phyloP scores from a whole-genome alignment of 1,140 invertebrate genomes.

The Nilaparvata lugens region DNA sequence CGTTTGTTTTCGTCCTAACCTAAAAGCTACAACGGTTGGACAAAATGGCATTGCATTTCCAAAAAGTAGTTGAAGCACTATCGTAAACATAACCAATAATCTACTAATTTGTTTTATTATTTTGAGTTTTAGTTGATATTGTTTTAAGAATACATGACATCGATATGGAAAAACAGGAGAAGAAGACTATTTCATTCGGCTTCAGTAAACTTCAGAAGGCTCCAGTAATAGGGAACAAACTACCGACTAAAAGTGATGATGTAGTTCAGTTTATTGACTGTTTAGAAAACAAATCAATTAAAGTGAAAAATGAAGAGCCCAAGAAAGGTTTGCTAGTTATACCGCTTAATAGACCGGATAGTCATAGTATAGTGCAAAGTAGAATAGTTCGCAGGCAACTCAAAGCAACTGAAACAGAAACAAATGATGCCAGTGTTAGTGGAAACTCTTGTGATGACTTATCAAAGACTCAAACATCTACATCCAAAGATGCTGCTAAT shows the following conservation, averaged over 20 bases:
- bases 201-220: conserved; percentile 57
- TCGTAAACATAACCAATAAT: too few relatives aligned
- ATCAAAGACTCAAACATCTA: not conserved
- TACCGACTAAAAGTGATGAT: conserved; percentile 34
- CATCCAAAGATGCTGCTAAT: not conserved
- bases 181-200: conserved; percentile 67
- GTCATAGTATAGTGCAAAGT: not conserved
- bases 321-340: conserved; percentile 21
- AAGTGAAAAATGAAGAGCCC: conserved; percentile 32
- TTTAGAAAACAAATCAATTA: conserved; percentile 61
- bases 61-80: too few relatives aligned
- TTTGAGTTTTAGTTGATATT: too few relatives aligned
- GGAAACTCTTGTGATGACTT: not conserved
- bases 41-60: too few relatives aligned
- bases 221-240: conserved; percentile 17
- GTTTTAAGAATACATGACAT: too few relatives aligned
- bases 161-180: conserved; percentile 29
- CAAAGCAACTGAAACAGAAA: conserved; percentile 25
- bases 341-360: conserved; percentile 14
- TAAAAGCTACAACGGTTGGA: too few relatives aligned
- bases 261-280: conserved; percentile 60
- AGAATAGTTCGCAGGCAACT: conserved; percentile 10
- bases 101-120: too few relatives aligned
- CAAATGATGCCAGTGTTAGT: not conserved
- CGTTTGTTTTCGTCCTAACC: too few relatives aligned